Percentiles rank a stretch among this genome's conserved stretches.
Conservation (phyloP, 1,140 invertebrate genomes). For the Eueides isabella region DNA sequence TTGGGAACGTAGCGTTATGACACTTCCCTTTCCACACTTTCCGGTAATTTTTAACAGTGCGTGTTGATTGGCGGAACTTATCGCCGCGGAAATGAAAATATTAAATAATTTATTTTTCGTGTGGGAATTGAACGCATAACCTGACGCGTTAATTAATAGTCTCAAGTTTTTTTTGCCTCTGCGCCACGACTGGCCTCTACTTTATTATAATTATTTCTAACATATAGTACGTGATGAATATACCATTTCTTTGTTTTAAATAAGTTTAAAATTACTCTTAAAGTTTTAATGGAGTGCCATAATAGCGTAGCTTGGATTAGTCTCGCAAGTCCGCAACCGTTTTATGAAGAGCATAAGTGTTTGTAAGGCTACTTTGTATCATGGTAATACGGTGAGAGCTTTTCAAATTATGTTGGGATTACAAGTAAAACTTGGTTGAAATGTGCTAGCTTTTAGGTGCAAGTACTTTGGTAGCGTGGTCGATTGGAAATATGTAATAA, state of each 20-base stretch:
- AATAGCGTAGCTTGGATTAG: conserved; percentile 4
- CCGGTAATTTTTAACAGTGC: no score
- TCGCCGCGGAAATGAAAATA: no score
- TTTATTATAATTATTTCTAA: not conserved
- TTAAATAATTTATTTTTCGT: no score
- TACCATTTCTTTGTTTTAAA: not conserved
- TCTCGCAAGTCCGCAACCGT: conserved; percentile 4
- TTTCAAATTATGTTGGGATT: not conserved
- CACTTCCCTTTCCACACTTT: no score
- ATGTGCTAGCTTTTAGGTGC: not conserved
- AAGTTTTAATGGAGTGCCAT: conserved; percentile 10
- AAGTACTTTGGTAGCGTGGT: not conserved
- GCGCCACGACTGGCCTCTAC: no score
- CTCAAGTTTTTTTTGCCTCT: no score
- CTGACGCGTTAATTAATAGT: no score
- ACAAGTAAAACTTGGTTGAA: not conserved
- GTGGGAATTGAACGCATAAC: no score
- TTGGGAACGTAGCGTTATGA: no score
- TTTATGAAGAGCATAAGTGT: not conserved
- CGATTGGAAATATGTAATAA: no score
- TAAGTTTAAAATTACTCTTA: not conserved
- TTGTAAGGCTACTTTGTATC: not conserved
- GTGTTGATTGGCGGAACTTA: no score
- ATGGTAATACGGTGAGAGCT: not conserved
- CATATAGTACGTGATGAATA: not conserved